These are phyloP conservation scores for Hedya salicella DNA, from an alignment of 2,888 invertebrate genomes.

Conservation along the genomic window DNA sequence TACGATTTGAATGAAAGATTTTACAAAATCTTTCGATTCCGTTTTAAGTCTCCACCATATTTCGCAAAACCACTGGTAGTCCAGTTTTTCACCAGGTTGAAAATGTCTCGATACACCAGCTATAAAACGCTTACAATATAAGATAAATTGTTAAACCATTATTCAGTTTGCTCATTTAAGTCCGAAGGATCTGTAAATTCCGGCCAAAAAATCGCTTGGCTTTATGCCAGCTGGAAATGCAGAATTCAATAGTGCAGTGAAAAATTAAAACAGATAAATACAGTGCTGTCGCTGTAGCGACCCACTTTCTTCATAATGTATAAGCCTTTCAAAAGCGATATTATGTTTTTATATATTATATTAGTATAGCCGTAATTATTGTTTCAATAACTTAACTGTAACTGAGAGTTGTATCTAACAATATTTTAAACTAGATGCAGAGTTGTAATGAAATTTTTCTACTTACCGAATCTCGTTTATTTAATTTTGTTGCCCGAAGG, in stretches of 20 bases:
- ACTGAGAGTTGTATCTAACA: background rate
- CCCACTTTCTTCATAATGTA: slow-evolving; percentile 17
- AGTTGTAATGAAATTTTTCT: too few species aligned
- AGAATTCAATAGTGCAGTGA: slow-evolving; percentile 43
- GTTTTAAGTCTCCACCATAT: background rate
- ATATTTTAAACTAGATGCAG: too few species aligned
- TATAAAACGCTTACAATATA: slow-evolving; percentile 13
- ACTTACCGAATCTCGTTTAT: too few species aligned
- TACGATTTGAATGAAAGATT: background rate
- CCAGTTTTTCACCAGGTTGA: slow-evolving; percentile 3
- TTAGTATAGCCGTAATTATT: background rate
- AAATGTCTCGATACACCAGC: slow-evolving; percentile 1
- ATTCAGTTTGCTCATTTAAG: slow-evolving; percentile 33
- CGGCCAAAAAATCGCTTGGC: slow-evolving; percentile 38
- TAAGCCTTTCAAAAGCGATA: slow-evolving; percentile 1
- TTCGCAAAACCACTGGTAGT: background rate
- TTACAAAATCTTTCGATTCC: background rate
- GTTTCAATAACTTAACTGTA: background rate
- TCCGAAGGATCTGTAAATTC: slow-evolving; percentile 38
- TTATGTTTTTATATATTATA: background rate
- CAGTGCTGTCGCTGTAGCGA: slow-evolving; percentile 28
- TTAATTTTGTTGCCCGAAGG: too few species aligned
- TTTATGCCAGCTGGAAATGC: slow-evolving; percentile 39
- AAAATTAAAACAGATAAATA: slow-evolving; percentile 44
- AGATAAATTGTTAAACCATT: slow-evolving; percentile 32